A percentile compares a stretch with the other conserved stretches of the same genome.
Evolutionary conservation across 2,888 invertebrate species (phyloP).

Genomic region (Odontomyia ornata): DNA sequence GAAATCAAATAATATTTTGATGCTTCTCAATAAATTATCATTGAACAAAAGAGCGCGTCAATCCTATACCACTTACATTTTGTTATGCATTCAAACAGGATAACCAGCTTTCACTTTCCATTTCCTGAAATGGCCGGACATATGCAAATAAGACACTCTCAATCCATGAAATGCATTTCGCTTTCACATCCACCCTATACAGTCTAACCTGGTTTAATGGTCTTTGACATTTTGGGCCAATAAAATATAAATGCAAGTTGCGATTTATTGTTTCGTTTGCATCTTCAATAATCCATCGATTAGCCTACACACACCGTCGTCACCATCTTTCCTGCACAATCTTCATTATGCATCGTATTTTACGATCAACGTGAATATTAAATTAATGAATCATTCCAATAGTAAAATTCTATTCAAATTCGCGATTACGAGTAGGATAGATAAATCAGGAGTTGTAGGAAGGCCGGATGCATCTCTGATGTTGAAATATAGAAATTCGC

Average conservation of each 20-base stretch:
- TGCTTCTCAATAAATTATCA: no score
- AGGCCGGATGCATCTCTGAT: background rate
- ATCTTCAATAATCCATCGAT: background rate
- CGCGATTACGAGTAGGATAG: background rate
- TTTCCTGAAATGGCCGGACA: no score
- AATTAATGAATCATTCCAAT: constrained; percentile 21
- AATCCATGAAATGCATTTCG: no score
- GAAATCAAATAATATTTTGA: no score
- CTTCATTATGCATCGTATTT: background rate
- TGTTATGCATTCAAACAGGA: no score
- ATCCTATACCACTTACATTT: no score
- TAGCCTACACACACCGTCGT: background rate
- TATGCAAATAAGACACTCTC: no score
- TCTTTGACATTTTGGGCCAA: constrained; percentile 19
- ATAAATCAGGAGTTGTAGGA: constrained; percentile 8
- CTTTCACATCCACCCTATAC: background rate
- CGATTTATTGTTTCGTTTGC: background rate
- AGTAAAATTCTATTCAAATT: background rate
- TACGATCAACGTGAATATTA: background rate
- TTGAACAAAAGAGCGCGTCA: no score
- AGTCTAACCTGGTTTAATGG: background rate
- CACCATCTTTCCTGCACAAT: background rate
- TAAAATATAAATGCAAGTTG: background rate
- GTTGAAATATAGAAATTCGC: no score
- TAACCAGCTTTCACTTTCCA: no score